Percentiles rank a stretch among this genome's conserved stretches.
Evolutionary conservation across 2,888 invertebrate genomes (phyloP).

Genomic region (Dynastes hyllus): DNA sequence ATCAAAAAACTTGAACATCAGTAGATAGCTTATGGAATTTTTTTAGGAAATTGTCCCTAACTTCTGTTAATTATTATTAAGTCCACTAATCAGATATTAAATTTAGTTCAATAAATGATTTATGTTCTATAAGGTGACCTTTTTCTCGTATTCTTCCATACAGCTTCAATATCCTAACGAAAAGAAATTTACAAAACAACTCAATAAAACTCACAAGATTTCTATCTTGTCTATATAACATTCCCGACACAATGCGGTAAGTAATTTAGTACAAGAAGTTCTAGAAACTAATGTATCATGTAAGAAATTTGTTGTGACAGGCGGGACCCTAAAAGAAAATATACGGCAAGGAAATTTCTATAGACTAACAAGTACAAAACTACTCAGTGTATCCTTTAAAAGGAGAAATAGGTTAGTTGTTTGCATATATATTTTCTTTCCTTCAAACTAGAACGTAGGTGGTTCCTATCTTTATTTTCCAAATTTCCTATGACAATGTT

Average conservation of each 20-base stretch:
- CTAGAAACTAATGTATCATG: slow-evolving; percentile 18
- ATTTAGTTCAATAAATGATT: too few species aligned
- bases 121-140: too few species aligned
- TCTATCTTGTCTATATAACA: not conserved
- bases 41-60: too few species aligned
- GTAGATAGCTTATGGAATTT: too few species aligned
- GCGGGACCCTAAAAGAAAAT: slow-evolving; percentile 9
- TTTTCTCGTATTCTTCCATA: too few species aligned
- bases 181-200: not conserved
- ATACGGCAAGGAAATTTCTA: slow-evolving; percentile 15
- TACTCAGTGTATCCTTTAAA: not conserved
- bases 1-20: too few species aligned
- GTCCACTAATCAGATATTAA: too few species aligned
- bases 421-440: not conserved
- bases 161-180: not conserved
- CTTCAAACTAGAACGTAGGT: not conserved
- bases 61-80: too few species aligned
- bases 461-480: not conserved
- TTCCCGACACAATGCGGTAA: not conserved
- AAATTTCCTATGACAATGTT: not conserved
- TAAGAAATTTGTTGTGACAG: slow-evolving; percentile 26
- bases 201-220: not conserved
- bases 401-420: not conserved
- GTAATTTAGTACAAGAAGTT: slow-evolving; percentile 12
- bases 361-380: slow-evolving; percentile 28